A percentile compares a stretch with the other conserved stretches of the same genome.
phyloP scores from a whole-genome alignment of 2,888 invertebrate genomes.

The Drosophila picticornis region DNA sequence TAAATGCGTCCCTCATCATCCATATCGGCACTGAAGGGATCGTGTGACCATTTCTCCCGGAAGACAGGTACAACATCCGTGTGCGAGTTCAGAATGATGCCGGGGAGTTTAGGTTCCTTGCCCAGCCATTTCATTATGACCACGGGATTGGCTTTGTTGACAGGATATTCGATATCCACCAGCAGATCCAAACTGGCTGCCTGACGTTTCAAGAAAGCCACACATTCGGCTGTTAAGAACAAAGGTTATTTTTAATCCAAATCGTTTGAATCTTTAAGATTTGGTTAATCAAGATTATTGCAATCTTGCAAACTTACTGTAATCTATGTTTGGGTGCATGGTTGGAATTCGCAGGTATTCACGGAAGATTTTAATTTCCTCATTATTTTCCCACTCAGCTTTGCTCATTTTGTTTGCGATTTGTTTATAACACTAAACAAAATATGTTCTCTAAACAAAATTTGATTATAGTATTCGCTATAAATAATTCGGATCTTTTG shows the following conservation, averaged over 20 bases:
- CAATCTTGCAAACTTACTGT: constrained; percentile 87
- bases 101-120: constrained; percentile 88
- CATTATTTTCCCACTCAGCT: constrained; percentile 85
- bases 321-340: constrained; percentile 94
- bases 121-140: constrained; percentile 93
- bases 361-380: constrained; percentile 91
- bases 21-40: constrained; percentile 95
- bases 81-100: constrained; percentile 95
- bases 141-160: constrained; percentile 89
- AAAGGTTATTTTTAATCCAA: constrained; percentile 9
- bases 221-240: constrained; percentile 85
- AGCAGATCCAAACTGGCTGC: constrained; percentile 89
- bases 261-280: not conserved
- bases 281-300: constrained; percentile 3
- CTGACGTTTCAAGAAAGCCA: constrained; percentile 90
- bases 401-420: constrained; percentile 42
- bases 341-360: constrained; percentile 94
- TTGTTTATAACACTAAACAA: constrained; percentile 4
- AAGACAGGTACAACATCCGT: constrained; percentile 97
- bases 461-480: not conserved
- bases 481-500: constrained; percentile 5
- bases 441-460: not conserved
- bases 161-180: constrained; percentile 87
- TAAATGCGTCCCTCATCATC: constrained; percentile 93
- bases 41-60: constrained; percentile 94